phyloP scores from a whole-genome alignment of 2,888 invertebrate genomes.

The Nineta flava region DNA sequence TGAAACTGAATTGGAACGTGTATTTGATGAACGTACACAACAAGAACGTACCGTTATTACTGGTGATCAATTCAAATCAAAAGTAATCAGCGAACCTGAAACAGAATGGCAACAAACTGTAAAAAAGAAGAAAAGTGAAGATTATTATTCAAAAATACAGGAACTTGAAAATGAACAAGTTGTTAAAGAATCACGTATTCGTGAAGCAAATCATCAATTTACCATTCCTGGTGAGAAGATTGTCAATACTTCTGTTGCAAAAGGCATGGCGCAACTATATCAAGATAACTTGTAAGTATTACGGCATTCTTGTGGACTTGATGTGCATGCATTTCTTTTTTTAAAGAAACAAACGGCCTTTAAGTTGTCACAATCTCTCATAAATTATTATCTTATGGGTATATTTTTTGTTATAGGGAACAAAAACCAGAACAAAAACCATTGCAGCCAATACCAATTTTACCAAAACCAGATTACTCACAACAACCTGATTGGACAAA shows the following conservation, averaged over 20 bases:
- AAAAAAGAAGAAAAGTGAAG: slow-evolving; percentile 63
- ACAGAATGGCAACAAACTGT: slow-evolving; percentile 77
- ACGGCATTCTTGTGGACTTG: background rate
- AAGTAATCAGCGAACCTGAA: slow-evolving; percentile 52
- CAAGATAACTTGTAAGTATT: slow-evolving; percentile 66
- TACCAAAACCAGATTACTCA: slow-evolving; percentile 20
- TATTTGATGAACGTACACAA: slow-evolving; percentile 73
- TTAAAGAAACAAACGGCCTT: background rate
- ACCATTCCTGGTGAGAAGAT: slow-evolving; percentile 74
- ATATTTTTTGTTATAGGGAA: slow-evolving; percentile 32
- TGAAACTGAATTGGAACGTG: slow-evolving; percentile 71
- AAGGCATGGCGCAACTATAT: slow-evolving; percentile 78
- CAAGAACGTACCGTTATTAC: slow-evolving; percentile 39
- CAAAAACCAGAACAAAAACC: slow-evolving; percentile 35
- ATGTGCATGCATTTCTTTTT: no score
- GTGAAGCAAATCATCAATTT: slow-evolving; percentile 66
- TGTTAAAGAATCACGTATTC: slow-evolving; percentile 59
- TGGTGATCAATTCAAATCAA: slow-evolving; percentile 31
- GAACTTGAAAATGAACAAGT: slow-evolving; percentile 74
- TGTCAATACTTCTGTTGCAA: slow-evolving; percentile 56
- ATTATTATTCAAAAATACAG: slow-evolving; percentile 68
- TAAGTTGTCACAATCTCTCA: slow-evolving; percentile 7
- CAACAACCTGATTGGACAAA: slow-evolving; percentile 23
- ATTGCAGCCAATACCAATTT: slow-evolving; percentile 22
- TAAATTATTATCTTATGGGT: background rate